These are phyloP conservation scores for Hyalella azteca DNA, from an alignment of 2,888 invertebrate species.

Conservation along the genomic window DNA sequence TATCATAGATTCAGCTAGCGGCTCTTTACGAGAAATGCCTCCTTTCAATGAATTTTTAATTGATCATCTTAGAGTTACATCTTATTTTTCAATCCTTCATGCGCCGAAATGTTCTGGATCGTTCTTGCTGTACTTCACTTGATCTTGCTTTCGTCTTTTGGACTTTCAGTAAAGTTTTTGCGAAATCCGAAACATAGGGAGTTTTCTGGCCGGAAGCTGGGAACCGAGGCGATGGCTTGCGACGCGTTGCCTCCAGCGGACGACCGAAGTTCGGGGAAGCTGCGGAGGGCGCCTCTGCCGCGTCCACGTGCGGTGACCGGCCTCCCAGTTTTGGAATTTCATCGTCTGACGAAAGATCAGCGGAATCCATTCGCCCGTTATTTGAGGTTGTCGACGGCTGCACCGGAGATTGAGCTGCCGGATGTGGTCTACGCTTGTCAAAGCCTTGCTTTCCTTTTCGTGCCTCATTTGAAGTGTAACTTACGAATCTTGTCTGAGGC, in stretches of 20 bases:
- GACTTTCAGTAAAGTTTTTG: constrained; percentile 7
- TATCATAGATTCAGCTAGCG: no score
- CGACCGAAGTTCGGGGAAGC: not conserved
- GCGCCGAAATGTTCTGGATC: not conserved
- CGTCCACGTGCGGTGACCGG: not conserved
- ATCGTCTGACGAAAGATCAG: not conserved
- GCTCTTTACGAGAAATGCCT: no score
- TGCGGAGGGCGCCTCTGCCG: not conserved
- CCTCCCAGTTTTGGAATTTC: not conserved
- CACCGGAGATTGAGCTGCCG: not conserved
- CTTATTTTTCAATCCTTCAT: not conserved
- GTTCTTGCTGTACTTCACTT: not conserved
- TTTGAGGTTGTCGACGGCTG: not conserved
- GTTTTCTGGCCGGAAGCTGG: not conserved
- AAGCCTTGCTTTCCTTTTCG: not conserved
- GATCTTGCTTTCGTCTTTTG: not conserved
- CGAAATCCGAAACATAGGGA: constrained; percentile 1
- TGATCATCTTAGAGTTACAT: no score
- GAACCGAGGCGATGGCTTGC: not conserved
- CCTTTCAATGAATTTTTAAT: no score
- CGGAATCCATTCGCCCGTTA: not conserved
- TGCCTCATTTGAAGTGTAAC: not conserved
- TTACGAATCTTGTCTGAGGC: not conserved
- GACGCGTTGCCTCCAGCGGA: not conserved
- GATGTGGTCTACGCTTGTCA: not conserved